These are phyloP conservation scores for Diachasmimorpha longicaudata DNA, from an alignment of 1,140 invertebrate species.

Conservation along the genomic window DNA sequence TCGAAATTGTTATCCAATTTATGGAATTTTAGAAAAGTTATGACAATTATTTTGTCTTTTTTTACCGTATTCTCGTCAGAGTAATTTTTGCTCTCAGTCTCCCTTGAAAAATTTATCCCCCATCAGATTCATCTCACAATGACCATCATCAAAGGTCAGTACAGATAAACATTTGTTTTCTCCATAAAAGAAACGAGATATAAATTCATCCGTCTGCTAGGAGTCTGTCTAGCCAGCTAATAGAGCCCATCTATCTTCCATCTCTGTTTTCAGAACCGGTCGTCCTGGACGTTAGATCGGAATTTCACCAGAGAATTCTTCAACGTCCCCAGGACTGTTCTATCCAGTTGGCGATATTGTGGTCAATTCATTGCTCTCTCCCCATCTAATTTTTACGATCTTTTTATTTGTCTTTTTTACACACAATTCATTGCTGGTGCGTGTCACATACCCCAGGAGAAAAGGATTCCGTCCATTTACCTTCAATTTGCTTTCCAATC, in stretches of 20 bases:
- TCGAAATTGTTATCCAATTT: too few relatives aligned
- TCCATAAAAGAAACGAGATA: not conserved
- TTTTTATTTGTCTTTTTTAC: not conserved
- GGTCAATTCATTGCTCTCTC: not conserved
- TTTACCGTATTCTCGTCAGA: too few relatives aligned
- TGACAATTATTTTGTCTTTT: too few relatives aligned
- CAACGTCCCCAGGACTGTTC: not conserved
- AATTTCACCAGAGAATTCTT: not conserved
- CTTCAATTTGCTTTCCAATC: not conserved
- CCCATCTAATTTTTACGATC: not conserved
- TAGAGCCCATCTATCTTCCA: slow-evolving; percentile 2
- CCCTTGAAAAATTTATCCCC: too few relatives aligned
- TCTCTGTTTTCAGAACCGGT: not conserved
- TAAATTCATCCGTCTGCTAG: slow-evolving; percentile 14
- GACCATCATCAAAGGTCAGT: not conserved
- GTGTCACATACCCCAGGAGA: not conserved
- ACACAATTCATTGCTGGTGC: not conserved
- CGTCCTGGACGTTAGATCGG: not conserved
- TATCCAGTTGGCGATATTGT: not conserved
- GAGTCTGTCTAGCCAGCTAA: slow-evolving; percentile 1
- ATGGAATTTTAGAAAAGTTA: too few relatives aligned
- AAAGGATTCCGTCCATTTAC: not conserved
- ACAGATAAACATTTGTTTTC: not conserved
- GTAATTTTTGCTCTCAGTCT: too few relatives aligned
- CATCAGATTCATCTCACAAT: too few relatives aligned